Conservation (phyloP, 1,140 invertebrate genomes). For the Mylabris phalerata region DNA sequence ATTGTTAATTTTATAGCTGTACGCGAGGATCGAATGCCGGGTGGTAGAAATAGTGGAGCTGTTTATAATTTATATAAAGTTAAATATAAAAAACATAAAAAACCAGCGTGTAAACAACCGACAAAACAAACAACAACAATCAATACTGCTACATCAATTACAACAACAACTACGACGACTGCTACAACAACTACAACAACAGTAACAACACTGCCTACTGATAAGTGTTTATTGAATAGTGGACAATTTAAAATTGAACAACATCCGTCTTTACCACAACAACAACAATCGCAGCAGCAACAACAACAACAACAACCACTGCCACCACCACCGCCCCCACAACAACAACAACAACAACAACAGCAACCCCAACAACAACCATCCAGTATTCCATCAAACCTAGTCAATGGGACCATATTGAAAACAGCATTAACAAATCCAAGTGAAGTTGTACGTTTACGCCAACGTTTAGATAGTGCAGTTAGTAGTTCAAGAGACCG, state of each 20-base stretch:
- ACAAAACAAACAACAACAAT: slow-evolving; percentile 38
- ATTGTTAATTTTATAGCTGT: slow-evolving; percentile 64
- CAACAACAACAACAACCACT: slow-evolving; percentile 40
- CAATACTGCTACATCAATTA: slow-evolving; percentile 43
- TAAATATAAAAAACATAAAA: slow-evolving; percentile 97
- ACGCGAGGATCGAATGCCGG: slow-evolving; percentile 96
- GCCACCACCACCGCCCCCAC: slow-evolving; percentile 37
- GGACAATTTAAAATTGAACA: slow-evolving; percentile 49
- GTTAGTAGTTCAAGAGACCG: slow-evolving; percentile 80
- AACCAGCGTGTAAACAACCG: slow-evolving; percentile 56
- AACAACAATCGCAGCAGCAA: slow-evolving; percentile 39
- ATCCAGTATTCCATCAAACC: slow-evolving; percentile 55
- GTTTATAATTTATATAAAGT: slow-evolving; percentile 99
- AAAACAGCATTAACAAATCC: slow-evolving; percentile 91
- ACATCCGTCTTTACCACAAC: slow-evolving; percentile 36
- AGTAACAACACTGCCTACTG: slow-evolving; percentile 39
- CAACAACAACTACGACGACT: slow-evolving; percentile 32
- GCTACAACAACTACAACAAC: slow-evolving; percentile 40
- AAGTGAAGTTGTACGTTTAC: slow-evolving; percentile 82
- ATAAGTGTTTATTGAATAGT: slow-evolving; percentile 58
- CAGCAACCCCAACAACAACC: slow-evolving; percentile 40
- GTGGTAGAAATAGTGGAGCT: slow-evolving; percentile 95
- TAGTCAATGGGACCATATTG: slow-evolving; percentile 85
- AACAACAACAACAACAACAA: slow-evolving; percentile 40
- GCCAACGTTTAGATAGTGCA: slow-evolving; percentile 77